phyloP scores from a whole-genome alignment of 2,888 invertebrate genomes.

The Drosophila yooni region DNA sequence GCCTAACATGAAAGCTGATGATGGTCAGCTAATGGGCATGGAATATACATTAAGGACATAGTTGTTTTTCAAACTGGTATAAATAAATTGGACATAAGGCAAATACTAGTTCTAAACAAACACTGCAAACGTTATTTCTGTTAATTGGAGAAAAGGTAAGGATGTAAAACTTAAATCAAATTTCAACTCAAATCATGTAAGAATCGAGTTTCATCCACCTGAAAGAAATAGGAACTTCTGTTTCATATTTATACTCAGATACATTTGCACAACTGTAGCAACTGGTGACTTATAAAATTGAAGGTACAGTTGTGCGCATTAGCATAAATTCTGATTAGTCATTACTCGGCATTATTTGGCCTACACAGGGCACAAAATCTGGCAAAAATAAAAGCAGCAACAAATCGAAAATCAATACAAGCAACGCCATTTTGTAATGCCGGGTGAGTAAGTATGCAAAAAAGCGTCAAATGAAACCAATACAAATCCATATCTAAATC shows the following conservation, averaged over 20 bases:
- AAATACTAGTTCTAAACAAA: not conserved
- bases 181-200: not conserved
- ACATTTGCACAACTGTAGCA: not conserved
- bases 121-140: not conserved
- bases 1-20: constrained; percentile 14
- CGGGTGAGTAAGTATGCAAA: constrained; percentile 27
- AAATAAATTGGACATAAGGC: not conserved
- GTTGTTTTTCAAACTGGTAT: constrained; percentile 8
- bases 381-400: constrained; percentile 34
- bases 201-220: not conserved
- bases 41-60: constrained; percentile 4
- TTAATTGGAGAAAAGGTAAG: not conserved
- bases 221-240: not conserved
- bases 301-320: constrained; percentile 45
- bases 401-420: constrained; percentile 75
- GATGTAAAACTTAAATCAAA: not conserved
- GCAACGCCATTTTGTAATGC: constrained; percentile 69
- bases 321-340: constrained; percentile 28
- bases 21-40: constrained; percentile 27
- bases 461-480: constrained; percentile 69
- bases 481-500: constrained; percentile 77
- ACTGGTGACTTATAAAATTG: accelerated
- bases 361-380: constrained; percentile 34
- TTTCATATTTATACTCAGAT: not conserved
- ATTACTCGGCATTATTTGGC: constrained; percentile 38